phyloP scores from a whole-genome alignment of 2,113 vertebrate genomes.

The Columbina picui region DNA sequence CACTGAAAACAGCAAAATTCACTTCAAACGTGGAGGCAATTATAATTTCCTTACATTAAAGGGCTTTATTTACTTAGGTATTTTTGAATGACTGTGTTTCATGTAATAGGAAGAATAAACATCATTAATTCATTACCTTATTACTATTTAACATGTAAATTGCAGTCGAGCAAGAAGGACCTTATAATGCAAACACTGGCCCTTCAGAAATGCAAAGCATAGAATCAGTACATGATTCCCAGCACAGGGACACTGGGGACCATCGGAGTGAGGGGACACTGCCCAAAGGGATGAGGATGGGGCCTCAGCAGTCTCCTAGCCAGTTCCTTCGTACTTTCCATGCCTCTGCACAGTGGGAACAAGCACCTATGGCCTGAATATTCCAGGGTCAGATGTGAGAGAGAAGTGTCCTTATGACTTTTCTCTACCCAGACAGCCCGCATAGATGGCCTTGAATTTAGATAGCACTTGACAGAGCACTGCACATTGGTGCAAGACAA shows the following conservation, averaged over 20 bases:
- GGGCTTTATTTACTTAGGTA: not conserved
- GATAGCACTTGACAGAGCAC: accelerated
- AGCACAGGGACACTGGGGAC: not conserved
- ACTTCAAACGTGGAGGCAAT: not conserved
- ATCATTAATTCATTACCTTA: conserved; percentile 1
- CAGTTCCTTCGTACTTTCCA: not conserved
- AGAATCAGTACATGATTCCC: accelerated
- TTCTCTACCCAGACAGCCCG: not conserved
- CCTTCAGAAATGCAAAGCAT: not conserved
- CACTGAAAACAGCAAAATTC: not conserved
- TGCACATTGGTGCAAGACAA: not conserved
- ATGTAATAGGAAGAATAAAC: not conserved
- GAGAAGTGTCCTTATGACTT: not conserved
- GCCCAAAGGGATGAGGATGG: not conserved
- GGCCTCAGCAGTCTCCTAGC: not conserved
- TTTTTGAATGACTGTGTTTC: not conserved
- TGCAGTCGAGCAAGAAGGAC: not conserved
- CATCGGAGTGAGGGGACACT: accelerated
- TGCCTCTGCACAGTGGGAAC: accelerated
- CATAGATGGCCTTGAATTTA: not conserved
- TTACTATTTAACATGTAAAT: not conserved
- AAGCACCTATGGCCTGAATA: not conserved
- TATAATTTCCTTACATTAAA: not conserved
- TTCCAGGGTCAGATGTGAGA: not conserved
- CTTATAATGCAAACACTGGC: not conserved